These are phyloP conservation scores for Hestina assimilis DNA, from an alignment of 1,140 invertebrate species.

Conservation along the genomic window DNA sequence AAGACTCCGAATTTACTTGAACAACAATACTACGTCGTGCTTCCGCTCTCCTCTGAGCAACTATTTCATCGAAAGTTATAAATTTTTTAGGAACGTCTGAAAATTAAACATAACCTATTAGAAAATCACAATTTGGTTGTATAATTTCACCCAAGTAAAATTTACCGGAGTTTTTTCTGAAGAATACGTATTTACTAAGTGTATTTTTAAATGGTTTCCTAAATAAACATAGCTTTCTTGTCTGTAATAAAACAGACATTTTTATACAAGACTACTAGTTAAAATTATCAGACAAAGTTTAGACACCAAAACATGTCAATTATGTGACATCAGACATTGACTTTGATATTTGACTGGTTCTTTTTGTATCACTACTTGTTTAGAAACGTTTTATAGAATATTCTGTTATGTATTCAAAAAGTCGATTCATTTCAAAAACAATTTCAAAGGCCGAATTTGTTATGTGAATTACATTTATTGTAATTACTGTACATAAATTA, in stretches of 20 bases:
- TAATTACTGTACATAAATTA: too few relatives aligned
- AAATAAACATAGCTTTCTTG: conserved; percentile 49
- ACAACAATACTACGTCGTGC: conserved; percentile 81
- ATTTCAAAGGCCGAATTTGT: too few relatives aligned
- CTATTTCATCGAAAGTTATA: conserved; percentile 65
- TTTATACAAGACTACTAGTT: conserved; percentile 31
- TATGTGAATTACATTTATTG: too few relatives aligned
- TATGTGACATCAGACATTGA: too few relatives aligned
- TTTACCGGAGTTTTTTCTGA: conserved; percentile 58
- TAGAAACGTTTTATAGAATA: too few relatives aligned
- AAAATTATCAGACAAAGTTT: conserved; percentile 5
- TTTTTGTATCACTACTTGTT: background rate
- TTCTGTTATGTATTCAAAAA: too few relatives aligned
- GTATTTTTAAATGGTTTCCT: conserved; percentile 49
- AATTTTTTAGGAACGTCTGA: conserved; percentile 61
- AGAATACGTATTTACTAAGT: conserved; percentile 47
- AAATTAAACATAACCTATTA: conserved; percentile 68
- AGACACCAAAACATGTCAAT: conserved; percentile 16
- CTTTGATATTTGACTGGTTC: background rate
- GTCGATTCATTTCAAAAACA: too few relatives aligned
- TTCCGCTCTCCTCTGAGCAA: conserved; percentile 74
- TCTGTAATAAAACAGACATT: conserved; percentile 70
- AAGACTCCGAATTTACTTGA: conserved; percentile 82
- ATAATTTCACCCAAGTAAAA: background rate
- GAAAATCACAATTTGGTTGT: conserved; percentile 26